Evolutionary conservation across 37 sponge, comb jelly and placozoan genomes (phyloP).

Genomic region (Hormiphora californensis): DNA sequence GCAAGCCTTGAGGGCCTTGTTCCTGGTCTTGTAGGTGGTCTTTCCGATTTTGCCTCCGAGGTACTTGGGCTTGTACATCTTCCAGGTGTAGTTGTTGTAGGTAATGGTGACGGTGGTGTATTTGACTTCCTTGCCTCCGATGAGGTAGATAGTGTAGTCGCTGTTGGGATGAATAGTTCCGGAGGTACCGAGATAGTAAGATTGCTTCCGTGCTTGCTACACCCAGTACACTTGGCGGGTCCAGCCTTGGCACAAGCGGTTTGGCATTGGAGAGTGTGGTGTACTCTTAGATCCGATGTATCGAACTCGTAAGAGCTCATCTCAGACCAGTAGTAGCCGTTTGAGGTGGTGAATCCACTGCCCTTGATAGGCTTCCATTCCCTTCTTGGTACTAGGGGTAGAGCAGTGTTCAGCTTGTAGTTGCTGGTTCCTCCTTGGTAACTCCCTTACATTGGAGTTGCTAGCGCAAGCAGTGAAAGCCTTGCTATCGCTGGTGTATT

Average conservation of each 20-base stretch:
- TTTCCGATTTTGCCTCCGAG: background rate
- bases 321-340: no score
- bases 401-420: background rate
- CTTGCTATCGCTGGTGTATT: background rate
- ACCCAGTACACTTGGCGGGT: no score
- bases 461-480: background rate
- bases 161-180: background rate
- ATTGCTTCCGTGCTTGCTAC: no score
- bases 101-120: background rate
- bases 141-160: background rate
- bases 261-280: no score
- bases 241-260: no score
- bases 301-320: no score
- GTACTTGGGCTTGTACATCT: background rate
- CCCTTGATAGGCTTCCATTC: no score
- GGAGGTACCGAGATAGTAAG: background rate
- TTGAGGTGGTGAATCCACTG: no score
- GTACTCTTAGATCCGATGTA: no score
- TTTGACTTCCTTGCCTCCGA: background rate
- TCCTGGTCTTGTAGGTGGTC: background rate
- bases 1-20: background rate
- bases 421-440: background rate
- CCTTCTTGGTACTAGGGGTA: background rate
- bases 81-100: background rate
- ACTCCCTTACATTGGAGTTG: background rate